A percentile compares a stretch with the other conserved stretches of the same genome.
Conservation (phyloP, 2,888 invertebrate genomes). For the Willowsia nigromaculata region DNA sequence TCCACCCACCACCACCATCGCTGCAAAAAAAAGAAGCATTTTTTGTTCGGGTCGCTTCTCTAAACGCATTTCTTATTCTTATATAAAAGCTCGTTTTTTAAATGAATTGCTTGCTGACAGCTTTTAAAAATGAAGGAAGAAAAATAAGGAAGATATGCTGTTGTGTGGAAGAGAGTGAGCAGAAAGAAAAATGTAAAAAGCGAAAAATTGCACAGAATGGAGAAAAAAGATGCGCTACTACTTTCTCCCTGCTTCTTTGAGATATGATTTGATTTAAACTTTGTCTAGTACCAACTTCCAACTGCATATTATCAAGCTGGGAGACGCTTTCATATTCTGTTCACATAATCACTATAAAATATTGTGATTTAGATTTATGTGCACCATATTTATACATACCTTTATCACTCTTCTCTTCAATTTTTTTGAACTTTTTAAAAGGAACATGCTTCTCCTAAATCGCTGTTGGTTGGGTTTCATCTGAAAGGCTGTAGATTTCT, state of each 20-base stretch:
- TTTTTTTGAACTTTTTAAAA: neutral
- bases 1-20: neutral
- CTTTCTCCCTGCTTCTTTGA: conserved; percentile 7
- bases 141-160: neutral
- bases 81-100: neutral
- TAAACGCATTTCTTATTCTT: neutral
- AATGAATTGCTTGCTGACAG: conserved; percentile 66
- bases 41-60: conserved; percentile 26
- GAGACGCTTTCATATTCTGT: conserved; percentile 31
- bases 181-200: conserved; percentile 32
- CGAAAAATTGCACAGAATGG: conserved; percentile 25
- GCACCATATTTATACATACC: neutral
- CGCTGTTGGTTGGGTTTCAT: neutral
- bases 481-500: neutral
- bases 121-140: conserved; percentile 39
- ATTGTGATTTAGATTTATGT: conserved; percentile 68
- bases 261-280: conserved; percentile 39
- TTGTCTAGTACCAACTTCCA: neutral
- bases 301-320: neutral
- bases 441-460: neutral
- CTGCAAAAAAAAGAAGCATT: neutral
- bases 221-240: conserved; percentile 8
- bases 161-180: neutral
- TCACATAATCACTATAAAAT: conserved; percentile 70
- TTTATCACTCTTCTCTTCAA: neutral